phyloP scores from a whole-genome alignment of 2,888 invertebrate species.

The Stictocephala bisonia region DNA sequence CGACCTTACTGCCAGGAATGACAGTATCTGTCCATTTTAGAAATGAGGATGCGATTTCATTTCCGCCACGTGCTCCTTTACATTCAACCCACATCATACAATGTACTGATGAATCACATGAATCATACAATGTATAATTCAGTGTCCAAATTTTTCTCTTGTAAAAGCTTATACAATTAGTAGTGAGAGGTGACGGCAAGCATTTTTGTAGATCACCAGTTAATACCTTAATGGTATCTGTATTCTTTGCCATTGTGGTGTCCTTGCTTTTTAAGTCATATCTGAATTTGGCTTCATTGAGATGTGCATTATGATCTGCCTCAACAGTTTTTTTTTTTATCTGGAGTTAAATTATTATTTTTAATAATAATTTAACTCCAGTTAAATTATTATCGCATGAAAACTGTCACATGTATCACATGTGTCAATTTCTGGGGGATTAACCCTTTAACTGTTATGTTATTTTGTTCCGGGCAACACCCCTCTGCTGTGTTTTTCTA shows the following conservation, averaged over 20 bases:
- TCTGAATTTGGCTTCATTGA: constrained; percentile 5
- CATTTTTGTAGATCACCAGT: constrained; percentile 45
- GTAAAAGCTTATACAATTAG: constrained; percentile 44
- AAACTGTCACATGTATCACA: constrained; percentile 35
- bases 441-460: too few species aligned
- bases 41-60: constrained; percentile 56
- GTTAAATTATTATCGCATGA: constrained; percentile 6
- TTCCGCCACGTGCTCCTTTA: constrained; percentile 53
- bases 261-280: constrained; percentile 29
- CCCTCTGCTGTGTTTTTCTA: too few species aligned
- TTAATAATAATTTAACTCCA: too few species aligned
- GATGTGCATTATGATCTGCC: constrained; percentile 23
- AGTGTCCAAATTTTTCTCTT: constrained; percentile 43
- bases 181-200: constrained; percentile 23
- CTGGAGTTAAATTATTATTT: too few species aligned
- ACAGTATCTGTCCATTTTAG: constrained; percentile 52
- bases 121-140: constrained; percentile 39
- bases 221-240: background rate
- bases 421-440: constrained; percentile 44
- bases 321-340: too few species aligned
- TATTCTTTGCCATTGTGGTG: constrained; percentile 1
- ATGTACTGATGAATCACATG: constrained; percentile 20
- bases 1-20: constrained; percentile 30
- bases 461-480: too few species aligned
- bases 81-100: constrained; percentile 56